Conservation (phyloP, 2,888 invertebrate species). For the Torymus tubicola region DNA sequence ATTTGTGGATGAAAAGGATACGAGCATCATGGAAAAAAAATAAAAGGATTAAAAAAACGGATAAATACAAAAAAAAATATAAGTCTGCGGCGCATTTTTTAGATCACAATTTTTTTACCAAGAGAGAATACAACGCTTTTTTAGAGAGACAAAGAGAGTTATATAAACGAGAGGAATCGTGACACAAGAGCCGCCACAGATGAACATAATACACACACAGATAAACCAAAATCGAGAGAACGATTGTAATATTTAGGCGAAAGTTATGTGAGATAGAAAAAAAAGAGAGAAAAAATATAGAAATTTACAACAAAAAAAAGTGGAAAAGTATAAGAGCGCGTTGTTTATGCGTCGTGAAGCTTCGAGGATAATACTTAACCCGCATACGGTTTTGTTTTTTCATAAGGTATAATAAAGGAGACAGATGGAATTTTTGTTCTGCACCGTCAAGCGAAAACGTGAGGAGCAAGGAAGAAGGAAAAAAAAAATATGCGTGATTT, state of each 20-base stretch:
- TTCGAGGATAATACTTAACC: slow-evolving; percentile 42
- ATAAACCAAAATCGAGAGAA: slow-evolving; percentile 3
- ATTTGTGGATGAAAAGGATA: slow-evolving; percentile 22
- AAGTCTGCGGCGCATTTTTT: slow-evolving; percentile 52
- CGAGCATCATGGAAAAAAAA: no score
- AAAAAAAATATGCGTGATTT: slow-evolving; percentile 39
- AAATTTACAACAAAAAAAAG: no score
- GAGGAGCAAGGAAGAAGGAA: background rate
- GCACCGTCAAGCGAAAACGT: slow-evolving; percentile 20
- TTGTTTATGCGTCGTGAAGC: slow-evolving; percentile 42
- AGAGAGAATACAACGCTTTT: slow-evolving; percentile 40
- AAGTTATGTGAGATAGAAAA: background rate
- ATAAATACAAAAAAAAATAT: no score
- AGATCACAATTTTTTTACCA: slow-evolving; percentile 49
- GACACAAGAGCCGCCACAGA: slow-evolving; percentile 30
- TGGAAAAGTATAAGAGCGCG: background rate
- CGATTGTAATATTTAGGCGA: background rate
- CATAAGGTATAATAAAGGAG: background rate
- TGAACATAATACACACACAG: slow-evolving; percentile 18
- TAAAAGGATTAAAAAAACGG: no score
- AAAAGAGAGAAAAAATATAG: background rate
- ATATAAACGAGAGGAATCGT: no score
- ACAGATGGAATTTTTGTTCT: slow-evolving; percentile 42
- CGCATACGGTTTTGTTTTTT: slow-evolving; percentile 10
- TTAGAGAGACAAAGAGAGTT: slow-evolving; percentile 4